Evolutionary conservation across 92 coral and sea anemone genomes (phyloP), one percentile per base, ranked within the genome.

Genomic region (Scolanthus callimorphus): DNA sequence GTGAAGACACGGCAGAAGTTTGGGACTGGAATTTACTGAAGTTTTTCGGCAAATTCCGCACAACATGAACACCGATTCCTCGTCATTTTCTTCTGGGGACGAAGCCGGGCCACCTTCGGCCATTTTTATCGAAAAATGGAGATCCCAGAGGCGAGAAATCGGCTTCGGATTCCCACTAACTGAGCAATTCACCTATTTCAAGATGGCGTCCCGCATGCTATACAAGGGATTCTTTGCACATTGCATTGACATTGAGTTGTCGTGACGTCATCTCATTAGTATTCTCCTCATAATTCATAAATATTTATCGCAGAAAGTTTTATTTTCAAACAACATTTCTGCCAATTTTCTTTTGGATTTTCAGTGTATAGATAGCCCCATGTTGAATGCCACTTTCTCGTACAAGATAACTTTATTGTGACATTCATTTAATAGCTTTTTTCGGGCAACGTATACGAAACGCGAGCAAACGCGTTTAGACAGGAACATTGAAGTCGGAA

Each of bases 1-100:
- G 58, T 92, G 98, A 67, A 92, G 96, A 68, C 98, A 92, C 20
- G 98, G 98, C 51, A 92, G 65, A 13, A 92, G 71, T 77, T 92
- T 92, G 20, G 98, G 98, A 41, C 85, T 78, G 53, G 95, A 58
- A 55, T 84, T 85, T 23, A 65, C 65, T 29, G 89, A 74, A 3
- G 84, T 71, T 70, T 80, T 88, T 54, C 76, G 75, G 77, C 95
- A 87, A 78, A 87, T 65, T 28, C 95, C 95, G 31, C 95, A 87
- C 15, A 82, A 29, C 85, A 82, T 77, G 39, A 71, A 87, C 24
- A 87, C 60, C 11, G 84, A 77, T 21, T 87, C 95, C 29, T 79
- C 95, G 47, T 87, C 95, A 11, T 55, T 49, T 15, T 85, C 76
- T 49, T 71, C 79, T 0, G 79, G 11, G 15, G 64, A 57, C 1